phyloP scores from a whole-genome alignment of 1,140 invertebrate species.

The Bilobella aurantiaca region DNA sequence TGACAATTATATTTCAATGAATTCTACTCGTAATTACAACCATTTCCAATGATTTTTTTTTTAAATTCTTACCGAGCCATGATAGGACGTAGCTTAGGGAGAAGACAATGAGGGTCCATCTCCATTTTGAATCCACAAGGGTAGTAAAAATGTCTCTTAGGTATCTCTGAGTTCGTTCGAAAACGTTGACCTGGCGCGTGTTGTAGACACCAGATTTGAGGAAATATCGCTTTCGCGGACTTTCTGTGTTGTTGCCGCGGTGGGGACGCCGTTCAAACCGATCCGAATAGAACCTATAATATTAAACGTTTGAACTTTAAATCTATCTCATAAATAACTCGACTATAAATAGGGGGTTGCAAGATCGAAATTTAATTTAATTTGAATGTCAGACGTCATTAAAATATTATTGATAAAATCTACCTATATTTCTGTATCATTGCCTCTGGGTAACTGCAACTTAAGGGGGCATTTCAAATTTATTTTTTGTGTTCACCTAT shows the following conservation, averaged over 20 bases:
- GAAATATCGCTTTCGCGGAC: constrained; percentile 37
- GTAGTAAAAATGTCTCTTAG: constrained; percentile 45
- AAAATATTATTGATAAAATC: no score
- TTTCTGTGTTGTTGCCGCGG: neutral
- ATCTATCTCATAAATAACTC: no score
- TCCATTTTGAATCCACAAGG: constrained; percentile 6
- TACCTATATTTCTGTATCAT: no score
- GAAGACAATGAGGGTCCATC: constrained; percentile 49
- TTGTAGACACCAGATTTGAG: constrained; percentile 48
- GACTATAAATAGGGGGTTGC: no score
- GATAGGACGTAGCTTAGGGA: constrained; percentile 46
- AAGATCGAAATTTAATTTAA: no score
- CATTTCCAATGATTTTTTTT: neutral
- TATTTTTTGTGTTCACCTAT: no score
- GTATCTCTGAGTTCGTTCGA: constrained; percentile 43
- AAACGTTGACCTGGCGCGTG: constrained; percentile 45
- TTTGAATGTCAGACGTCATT: no score
- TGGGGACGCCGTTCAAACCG: constrained; percentile 1
- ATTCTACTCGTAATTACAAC: no score
- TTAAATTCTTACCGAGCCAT: constrained; percentile 42
- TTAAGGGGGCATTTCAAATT: no score
- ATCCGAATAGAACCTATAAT: constrained; percentile 14
- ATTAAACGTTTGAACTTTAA: no score
- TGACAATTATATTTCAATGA: no score
- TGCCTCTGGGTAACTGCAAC: no score